These are phyloP conservation scores for Phorcus lineatus DNA, from an alignment of 2,888 invertebrate genomes.

Conservation along the genomic window DNA sequence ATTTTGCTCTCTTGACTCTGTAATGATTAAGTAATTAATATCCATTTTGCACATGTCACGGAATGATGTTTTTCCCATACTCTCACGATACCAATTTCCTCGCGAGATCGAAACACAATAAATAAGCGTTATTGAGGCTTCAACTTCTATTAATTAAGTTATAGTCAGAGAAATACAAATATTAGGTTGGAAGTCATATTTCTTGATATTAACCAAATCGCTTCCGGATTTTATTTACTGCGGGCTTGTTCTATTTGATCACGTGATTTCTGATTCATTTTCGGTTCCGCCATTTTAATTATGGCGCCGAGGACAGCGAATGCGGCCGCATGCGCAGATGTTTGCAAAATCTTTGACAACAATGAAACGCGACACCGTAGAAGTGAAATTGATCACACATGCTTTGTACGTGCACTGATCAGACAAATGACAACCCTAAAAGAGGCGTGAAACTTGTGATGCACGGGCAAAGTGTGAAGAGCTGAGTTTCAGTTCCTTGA, in stretches of 20 bases:
- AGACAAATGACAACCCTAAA: neutral
- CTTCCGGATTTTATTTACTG: conserved; percentile 16
- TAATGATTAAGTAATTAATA: too few species aligned
- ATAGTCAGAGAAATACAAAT: too few species aligned
- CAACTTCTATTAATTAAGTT: too few species aligned
- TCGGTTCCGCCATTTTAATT: conserved; percentile 1
- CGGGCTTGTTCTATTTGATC: conserved; percentile 3
- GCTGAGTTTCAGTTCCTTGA: too few species aligned
- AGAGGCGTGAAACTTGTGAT: conserved; percentile 10
- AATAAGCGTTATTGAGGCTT: too few species aligned
- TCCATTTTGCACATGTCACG: too few species aligned
- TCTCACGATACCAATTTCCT: too few species aligned
- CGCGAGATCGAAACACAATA: too few species aligned
- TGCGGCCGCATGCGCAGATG: conserved; percentile 25
- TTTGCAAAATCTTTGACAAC: conserved; percentile 17
- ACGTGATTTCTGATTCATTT: conserved; percentile 13
- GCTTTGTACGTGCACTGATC: conserved; percentile 4
- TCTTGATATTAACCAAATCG: neutral
- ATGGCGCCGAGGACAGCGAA: neutral
- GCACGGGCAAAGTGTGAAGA: too few species aligned
- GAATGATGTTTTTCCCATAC: too few species aligned
- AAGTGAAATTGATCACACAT: conserved; percentile 12
- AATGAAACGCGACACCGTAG: conserved; percentile 20
- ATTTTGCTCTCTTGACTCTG: too few species aligned
- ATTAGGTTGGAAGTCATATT: conserved; percentile 3